phyloP scores from a whole-genome alignment of 2,113 vertebrate genomes.

The Burhinus oedicnemus region DNA sequence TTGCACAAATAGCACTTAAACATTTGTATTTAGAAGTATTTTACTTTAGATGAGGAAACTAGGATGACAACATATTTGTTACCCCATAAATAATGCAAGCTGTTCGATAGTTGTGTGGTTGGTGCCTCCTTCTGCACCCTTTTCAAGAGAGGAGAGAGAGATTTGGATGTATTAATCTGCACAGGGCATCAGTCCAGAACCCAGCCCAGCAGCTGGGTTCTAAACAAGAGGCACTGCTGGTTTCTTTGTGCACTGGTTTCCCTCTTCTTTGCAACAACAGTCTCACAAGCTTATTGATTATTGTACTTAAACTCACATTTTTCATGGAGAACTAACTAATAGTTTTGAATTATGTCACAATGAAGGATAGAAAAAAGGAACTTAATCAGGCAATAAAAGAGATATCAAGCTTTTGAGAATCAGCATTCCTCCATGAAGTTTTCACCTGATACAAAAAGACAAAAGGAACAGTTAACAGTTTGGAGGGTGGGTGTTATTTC shows the following conservation, averaged over 20 bases:
- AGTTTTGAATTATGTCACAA: not conserved
- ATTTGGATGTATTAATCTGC: not conserved
- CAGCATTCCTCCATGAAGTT: not conserved
- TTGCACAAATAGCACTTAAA: not conserved
- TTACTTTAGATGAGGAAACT: not conserved
- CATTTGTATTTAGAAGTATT: not conserved
- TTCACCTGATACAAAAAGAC: not conserved
- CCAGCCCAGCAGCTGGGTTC: not conserved
- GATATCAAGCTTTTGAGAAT: not conserved
- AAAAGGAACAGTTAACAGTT: not conserved
- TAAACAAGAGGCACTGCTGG: not conserved
- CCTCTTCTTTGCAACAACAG: not conserved
- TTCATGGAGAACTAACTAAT: not conserved
- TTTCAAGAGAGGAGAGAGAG: not conserved
- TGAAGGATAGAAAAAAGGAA: not conserved
- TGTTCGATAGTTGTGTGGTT: not conserved
- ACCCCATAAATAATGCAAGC: not conserved
- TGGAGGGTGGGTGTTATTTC: not conserved
- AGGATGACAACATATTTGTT: not conserved
- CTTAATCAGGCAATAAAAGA: not conserved
- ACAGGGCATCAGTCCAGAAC: not conserved
- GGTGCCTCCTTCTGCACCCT: not conserved
- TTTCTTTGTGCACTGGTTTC: not conserved
- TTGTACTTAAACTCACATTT: not conserved
- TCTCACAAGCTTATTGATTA: not conserved